Evolutionary conservation across 37 sponge, comb jelly and placozoan genomes (phyloP).

Genomic region (Haliclona indistincta): DNA sequence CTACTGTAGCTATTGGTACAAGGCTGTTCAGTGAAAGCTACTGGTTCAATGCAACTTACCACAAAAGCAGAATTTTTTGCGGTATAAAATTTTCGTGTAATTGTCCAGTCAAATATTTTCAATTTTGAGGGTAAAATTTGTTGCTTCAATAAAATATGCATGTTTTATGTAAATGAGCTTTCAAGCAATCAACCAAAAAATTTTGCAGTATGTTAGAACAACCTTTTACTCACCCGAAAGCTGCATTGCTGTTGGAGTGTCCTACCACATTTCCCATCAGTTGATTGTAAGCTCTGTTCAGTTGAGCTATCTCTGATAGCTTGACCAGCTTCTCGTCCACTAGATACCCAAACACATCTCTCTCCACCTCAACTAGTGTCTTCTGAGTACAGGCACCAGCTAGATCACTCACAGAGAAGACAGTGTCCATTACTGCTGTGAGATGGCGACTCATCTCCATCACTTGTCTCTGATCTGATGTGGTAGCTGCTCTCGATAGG

Average conservation of each 20-base stretch:
- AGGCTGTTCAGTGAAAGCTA: too few species aligned
- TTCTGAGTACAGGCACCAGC: slow-evolving; percentile 44
- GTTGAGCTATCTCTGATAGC: slow-evolving; percentile 67
- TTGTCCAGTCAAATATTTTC: too few species aligned
- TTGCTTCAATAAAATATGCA: too few species aligned
- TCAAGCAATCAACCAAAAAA: background rate
- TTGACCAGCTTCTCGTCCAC: slow-evolving; percentile 62
- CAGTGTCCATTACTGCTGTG: background rate
- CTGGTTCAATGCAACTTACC: too few species aligned
- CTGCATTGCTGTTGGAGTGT: slow-evolving; percentile 54
- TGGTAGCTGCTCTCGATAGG: background rate
- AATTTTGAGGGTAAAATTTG: too few species aligned
- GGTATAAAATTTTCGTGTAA: too few species aligned
- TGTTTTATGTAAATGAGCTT: too few species aligned
- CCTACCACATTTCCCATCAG: slow-evolving; percentile 69
- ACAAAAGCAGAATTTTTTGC: too few species aligned
- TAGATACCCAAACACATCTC: slow-evolving; percentile 61
- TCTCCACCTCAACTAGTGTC: slow-evolving; percentile 59
- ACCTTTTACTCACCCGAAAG: slow-evolving; percentile 59
- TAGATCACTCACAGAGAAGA: slow-evolving; percentile 40
- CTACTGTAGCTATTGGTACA: too few species aligned
- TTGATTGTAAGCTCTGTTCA: slow-evolving; percentile 64
- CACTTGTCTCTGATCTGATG: background rate
- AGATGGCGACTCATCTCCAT: background rate
- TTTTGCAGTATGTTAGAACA: too few species aligned